A percentile compares a stretch with the other conserved stretches of the same genome.
phyloP scores from a whole-genome alignment of 2,113 vertebrate species.

The Gadus macrocephalus region DNA sequence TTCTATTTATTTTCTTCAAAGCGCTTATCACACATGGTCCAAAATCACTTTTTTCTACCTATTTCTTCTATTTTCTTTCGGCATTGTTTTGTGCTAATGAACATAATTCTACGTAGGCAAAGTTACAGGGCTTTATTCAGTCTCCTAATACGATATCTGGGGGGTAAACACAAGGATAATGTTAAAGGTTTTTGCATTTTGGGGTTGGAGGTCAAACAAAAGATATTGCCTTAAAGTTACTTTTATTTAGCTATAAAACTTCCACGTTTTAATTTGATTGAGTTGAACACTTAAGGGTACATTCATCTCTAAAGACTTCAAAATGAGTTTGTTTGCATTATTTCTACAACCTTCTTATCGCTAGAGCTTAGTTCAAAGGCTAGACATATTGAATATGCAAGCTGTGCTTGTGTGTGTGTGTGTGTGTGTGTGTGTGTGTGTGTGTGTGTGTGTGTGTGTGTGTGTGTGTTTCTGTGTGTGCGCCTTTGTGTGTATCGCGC shows the following conservation, averaged over 20 bases:
- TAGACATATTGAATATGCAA: constrained; percentile 13
- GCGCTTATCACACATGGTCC: constrained; percentile 13
- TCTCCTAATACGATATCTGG: too few relatives aligned
- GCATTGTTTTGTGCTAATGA: too few relatives aligned
- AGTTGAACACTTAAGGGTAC: too few relatives aligned
- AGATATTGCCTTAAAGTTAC: too few relatives aligned
- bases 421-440: neutral
- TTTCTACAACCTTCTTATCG: constrained; percentile 27
- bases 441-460: neutral
- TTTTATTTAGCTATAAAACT: too few relatives aligned
- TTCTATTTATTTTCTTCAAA: constrained; percentile 9
- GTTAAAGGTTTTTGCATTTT: neutral
- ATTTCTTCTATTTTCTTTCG: too few relatives aligned
- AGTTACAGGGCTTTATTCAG: constrained; percentile 10
- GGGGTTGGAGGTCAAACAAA: neutral
- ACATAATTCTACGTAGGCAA: neutral
- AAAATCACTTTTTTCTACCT: too few relatives aligned
- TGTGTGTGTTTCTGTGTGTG: neutral
- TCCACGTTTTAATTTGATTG: too few relatives aligned
- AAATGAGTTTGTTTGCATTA: constrained; percentile 16
- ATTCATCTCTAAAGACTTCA: too few relatives aligned
- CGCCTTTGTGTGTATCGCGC: neutral
- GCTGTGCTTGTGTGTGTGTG: neutral
- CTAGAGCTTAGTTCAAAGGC: constrained; percentile 29
- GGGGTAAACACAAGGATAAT: too few relatives aligned